Percentiles rank a stretch among this genome's conserved stretches.
Evolutionary conservation across 2,888 invertebrate species (phyloP).

Genomic region (Brachyptera risi): DNA sequence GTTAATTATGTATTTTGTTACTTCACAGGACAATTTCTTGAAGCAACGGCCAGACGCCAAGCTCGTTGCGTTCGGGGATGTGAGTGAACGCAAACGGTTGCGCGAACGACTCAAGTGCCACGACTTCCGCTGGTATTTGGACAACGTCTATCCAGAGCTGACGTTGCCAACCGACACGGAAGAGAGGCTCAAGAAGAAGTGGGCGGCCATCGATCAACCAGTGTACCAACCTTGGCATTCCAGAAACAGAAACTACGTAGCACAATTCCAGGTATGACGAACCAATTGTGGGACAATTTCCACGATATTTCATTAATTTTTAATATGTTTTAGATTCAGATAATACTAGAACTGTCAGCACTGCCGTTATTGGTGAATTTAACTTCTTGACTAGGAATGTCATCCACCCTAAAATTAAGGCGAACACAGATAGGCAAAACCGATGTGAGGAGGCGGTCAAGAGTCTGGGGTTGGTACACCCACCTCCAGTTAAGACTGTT

Average conservation of each 20-base stretch:
- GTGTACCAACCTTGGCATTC: slow-evolving; percentile 80
- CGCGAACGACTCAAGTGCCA: slow-evolving; percentile 72
- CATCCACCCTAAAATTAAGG: no score
- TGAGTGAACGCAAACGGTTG: slow-evolving; percentile 67
- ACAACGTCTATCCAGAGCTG: slow-evolving; percentile 79
- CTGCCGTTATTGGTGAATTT: no score
- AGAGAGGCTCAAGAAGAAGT: slow-evolving; percentile 53
- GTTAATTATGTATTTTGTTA: no score
- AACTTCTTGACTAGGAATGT: no score
- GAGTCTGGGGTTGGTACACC: no score
- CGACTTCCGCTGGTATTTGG: slow-evolving; percentile 83
- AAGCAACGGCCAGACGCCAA: slow-evolving; percentile 56
- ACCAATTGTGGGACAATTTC: no score
- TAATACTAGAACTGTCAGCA: no score
- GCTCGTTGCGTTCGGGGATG: slow-evolving; percentile 64
- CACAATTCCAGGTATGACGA: slow-evolving; percentile 40
- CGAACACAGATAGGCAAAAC: no score
- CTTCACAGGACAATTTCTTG: slow-evolving; percentile 67
- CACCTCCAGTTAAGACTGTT: no score
- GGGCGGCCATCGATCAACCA: slow-evolving; percentile 56
- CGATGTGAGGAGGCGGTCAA: no score
- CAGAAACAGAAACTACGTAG: slow-evolving; percentile 46
- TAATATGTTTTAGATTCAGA: no score
- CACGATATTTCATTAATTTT: no score
- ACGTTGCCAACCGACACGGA: slow-evolving; percentile 56